phyloP scores from a whole-genome alignment of 2,113 vertebrate species.

The Euleptes europaea region DNA sequence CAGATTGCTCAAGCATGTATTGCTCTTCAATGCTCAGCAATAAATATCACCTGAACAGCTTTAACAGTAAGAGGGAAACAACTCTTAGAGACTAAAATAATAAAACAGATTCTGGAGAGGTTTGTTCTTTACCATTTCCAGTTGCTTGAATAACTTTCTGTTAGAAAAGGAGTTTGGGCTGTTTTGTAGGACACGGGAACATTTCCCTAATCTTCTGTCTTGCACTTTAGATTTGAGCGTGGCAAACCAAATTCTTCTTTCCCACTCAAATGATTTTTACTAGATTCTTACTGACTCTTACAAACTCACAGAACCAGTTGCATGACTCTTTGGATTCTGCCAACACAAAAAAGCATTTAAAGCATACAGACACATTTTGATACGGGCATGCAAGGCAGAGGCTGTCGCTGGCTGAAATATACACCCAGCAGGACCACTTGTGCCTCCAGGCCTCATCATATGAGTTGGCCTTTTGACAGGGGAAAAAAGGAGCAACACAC shows the following conservation, averaged over 20 bases:
- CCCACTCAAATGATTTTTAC: background rate
- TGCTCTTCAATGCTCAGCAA: slow-evolving; percentile 34
- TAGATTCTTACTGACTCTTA: background rate
- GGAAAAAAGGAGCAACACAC: background rate
- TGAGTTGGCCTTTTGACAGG: background rate
- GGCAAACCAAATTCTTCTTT: background rate
- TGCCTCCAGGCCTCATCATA: background rate
- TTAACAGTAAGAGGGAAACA: background rate
- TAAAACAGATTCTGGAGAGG: slow-evolving; percentile 18
- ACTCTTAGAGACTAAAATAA: background rate
- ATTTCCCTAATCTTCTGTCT: background rate
- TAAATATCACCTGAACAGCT: slow-evolving; percentile 15
- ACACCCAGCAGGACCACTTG: background rate
- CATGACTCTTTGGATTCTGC: background rate
- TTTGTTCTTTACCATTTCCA: slow-evolving; percentile 10
- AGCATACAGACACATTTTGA: background rate
- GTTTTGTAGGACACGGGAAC: accelerated
- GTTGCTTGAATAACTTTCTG: slow-evolving; percentile 10
- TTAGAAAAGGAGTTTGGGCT: accelerated
- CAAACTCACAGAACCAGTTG: background rate
- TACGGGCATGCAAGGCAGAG: background rate
- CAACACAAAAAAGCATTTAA: background rate
- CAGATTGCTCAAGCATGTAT: background rate
- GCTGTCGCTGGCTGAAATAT: background rate
- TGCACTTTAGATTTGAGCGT: background rate